phyloP scores from a whole-genome alignment of 1,140 invertebrate genomes.

The Nebria ingens region DNA sequence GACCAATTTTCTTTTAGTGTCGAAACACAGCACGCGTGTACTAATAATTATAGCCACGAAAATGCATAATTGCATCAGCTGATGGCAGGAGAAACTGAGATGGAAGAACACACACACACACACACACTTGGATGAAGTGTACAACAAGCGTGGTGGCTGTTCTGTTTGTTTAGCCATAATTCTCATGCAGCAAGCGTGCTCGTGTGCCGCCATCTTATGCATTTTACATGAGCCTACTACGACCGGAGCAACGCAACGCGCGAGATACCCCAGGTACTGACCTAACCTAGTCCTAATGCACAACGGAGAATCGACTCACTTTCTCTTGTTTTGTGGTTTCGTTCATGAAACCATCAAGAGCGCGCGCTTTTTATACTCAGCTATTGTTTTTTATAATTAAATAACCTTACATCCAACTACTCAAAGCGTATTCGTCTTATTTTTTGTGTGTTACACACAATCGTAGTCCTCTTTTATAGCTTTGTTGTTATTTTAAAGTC shows the following conservation, averaged over 20 bases:
- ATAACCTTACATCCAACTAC: too few species aligned
- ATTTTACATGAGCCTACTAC: constrained; percentile 41
- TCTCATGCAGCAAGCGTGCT: constrained; percentile 31
- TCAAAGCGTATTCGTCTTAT: too few species aligned
- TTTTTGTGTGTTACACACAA: too few species aligned
- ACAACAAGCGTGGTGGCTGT: neutral
- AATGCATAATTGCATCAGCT: neutral
- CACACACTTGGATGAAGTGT: neutral
- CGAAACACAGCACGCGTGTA: neutral
- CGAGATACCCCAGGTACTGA: constrained; percentile 34
- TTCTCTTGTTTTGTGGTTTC: constrained; percentile 17
- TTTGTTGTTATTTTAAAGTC: too few species aligned
- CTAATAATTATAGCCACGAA: neutral
- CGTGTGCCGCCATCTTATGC: constrained; percentile 38
- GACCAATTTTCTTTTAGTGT: too few species aligned
- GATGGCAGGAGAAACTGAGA: neutral
- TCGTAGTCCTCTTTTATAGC: too few species aligned
- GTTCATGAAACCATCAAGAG: too few species aligned
- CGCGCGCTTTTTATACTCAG: too few species aligned
- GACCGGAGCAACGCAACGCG: too few species aligned
- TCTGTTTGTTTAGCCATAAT: constrained; percentile 33
- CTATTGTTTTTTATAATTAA: too few species aligned
- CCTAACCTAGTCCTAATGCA: constrained; percentile 30
- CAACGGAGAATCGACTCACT: constrained; percentile 27
- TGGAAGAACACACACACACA: neutral